phyloP scores from a whole-genome alignment of 35 echinoderm and acorn worm species.

The Holothuria glaberrima region DNA sequence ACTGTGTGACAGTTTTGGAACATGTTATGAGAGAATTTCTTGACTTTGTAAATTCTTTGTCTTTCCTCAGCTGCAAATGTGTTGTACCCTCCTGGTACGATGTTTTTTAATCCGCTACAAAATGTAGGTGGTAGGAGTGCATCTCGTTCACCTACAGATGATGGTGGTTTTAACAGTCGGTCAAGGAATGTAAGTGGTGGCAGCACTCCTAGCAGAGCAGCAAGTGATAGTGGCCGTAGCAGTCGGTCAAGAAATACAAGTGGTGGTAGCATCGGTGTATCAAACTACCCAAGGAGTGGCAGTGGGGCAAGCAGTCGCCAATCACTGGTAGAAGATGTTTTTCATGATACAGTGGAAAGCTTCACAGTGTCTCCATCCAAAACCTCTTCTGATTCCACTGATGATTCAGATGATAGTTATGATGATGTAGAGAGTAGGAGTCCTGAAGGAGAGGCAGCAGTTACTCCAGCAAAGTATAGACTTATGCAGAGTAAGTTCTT shows the following conservation, averaged over 20 bases:
- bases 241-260: neutral
- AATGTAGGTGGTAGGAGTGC: no score
- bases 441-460: neutral
- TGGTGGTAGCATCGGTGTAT: neutral
- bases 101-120: no score
- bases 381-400: neutral
- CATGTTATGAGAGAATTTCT: no score
- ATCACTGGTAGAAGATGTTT: neutral
- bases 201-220: neutral
- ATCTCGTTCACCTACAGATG: neutral
- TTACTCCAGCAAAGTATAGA: conserved; percentile 8
- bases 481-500: neutral
- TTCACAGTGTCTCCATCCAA: neutral
- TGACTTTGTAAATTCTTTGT: no score
- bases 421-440: neutral
- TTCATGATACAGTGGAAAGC: neutral
- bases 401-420: neutral
- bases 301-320: neutral
- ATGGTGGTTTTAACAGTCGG: neutral
- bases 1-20: no score
- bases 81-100: no score
- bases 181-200: neutral
- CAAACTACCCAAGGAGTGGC: neutral
- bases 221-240: neutral
- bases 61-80: no score